Evolutionary conservation across 1,140 invertebrate genomes (phyloP).

Genomic region (Chlorops oryzae): DNA sequence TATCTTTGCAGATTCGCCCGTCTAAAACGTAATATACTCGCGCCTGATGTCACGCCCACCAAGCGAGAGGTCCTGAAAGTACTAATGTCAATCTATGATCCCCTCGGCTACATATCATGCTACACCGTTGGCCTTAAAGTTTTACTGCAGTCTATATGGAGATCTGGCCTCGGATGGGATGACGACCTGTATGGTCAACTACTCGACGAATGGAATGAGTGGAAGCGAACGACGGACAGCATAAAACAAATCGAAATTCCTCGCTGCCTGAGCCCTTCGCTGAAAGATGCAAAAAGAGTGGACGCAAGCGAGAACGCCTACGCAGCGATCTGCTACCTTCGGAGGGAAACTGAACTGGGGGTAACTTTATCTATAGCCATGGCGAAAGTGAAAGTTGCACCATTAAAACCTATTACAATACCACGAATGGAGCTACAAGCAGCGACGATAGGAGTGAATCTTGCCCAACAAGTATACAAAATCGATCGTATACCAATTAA

Average conservation of each 20-base stretch:
- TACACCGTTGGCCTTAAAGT: constrained; percentile 15
- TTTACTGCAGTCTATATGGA: constrained; percentile 20
- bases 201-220: neutral
- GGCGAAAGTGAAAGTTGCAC: constrained; percentile 36
- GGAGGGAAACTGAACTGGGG: neutral
- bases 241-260: neutral
- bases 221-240: neutral
- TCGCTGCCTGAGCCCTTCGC: neutral
- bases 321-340: neutral
- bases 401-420: constrained; percentile 21
- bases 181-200: neutral
- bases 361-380: neutral
- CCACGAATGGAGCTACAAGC: constrained; percentile 46
- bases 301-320: constrained; percentile 11
- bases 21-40: neutral
- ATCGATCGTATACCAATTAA: neutral
- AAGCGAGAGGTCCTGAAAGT: constrained; percentile 1
- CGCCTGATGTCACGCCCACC: neutral
- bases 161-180: constrained; percentile 19
- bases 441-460: constrained; percentile 16
- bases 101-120: constrained; percentile 17
- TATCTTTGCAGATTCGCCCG: neutral
- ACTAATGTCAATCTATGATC: constrained; percentile 27
- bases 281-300: constrained; percentile 6
- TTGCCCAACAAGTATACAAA: neutral